Conservation (phyloP, 2,113 vertebrate species). For the Rhagologus leucostigma region DNA sequence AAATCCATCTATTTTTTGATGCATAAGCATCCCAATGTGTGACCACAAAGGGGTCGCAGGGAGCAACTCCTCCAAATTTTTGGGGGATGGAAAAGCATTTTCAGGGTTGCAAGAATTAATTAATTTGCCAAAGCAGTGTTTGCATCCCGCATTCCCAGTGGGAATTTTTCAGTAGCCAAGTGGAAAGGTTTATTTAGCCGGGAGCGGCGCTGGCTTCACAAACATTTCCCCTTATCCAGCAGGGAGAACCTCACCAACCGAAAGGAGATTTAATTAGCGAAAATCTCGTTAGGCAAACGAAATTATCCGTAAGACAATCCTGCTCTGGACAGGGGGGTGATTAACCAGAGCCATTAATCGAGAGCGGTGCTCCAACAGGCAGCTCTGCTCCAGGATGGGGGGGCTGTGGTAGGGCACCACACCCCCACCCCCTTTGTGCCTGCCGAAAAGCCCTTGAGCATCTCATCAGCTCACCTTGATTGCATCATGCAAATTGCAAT, state of each 20-base stretch:
- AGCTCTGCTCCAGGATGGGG: not conserved
- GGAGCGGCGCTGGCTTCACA: slow-evolving; percentile 75
- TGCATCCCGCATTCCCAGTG: not conserved
- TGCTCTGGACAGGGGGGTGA: slow-evolving; percentile 85
- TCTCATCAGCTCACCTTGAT: slow-evolving; percentile 75
- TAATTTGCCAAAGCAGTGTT: slow-evolving; percentile 23
- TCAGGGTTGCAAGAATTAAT: slow-evolving; percentile 11
- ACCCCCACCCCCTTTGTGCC: not conserved
- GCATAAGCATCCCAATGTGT: rapidly evolving
- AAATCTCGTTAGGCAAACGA: slow-evolving; percentile 99
- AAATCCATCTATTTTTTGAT: rapidly evolving
- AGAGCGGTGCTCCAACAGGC: slow-evolving; percentile 70
- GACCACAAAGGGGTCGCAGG: no score
- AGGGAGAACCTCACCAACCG: slow-evolving; percentile 82
- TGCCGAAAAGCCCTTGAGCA: not conserved
- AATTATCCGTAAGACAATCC: slow-evolving; percentile 98
- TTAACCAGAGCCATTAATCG: slow-evolving; percentile 82
- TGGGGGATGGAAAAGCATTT: not conserved
- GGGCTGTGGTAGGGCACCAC: not conserved
- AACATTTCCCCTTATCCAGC: slow-evolving; percentile 80
- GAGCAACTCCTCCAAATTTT: not conserved
- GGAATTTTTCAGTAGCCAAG: slow-evolving; percentile 19
- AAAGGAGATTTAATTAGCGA: slow-evolving; percentile 97
- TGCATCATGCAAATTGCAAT: slow-evolving; percentile 77
- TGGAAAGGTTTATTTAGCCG: slow-evolving; percentile 85